Evolutionary conservation across 2,113 vertebrate genomes (phyloP), one percentile per base, ranked within the genome.

Genomic region (Eulemur macaco): DNA sequence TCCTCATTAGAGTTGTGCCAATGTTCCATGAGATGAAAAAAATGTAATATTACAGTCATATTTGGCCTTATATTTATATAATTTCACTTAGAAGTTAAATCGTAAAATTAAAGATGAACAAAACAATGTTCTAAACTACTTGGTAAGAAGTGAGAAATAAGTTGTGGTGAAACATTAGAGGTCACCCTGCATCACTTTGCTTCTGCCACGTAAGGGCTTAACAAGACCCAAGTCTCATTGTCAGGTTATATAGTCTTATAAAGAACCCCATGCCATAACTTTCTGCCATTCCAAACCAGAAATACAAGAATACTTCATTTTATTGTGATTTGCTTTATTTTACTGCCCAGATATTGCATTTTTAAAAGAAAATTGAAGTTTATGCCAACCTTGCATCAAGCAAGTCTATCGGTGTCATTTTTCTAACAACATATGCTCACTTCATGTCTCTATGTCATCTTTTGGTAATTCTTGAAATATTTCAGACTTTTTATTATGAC

Each of bases 61-160:
- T 29, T 52, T 84, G 80, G 34, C 14, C 18, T 91, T 89, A 90
- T 71, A 2, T 73, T 87, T n/a, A 91, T 81, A 58, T n/a, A 87
- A 50, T 88, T 85, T 84, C 27, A 91, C 91, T 97, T 93, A 85
- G 23, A 52, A 93, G 76, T 34, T 76, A 25, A 96, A 91, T 37
- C 91, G 1, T 81, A 84, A 92, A 93, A 71, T 95, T 85, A 97
- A 91, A 93, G 29, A 37, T 56, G 15, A 84, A 80, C 13, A 60
- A 84, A 96, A 68, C 0, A 73, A 23, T 31, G 27, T 1, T 56
- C 8, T 15, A 86, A 89, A 94, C 77, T 86, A 86, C 6, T 93
- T 20, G 66, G 42, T 71, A 81, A 69, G 47, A 23, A 92, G 25
- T 77, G 73, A 95, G 23, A 89, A 91, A 3, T 69, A 91, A 60